Evolutionary conservation across 2,113 vertebrate species (phyloP), one percentile per base, ranked within the genome.

Genomic region (Megatriorchis doriae): DNA sequence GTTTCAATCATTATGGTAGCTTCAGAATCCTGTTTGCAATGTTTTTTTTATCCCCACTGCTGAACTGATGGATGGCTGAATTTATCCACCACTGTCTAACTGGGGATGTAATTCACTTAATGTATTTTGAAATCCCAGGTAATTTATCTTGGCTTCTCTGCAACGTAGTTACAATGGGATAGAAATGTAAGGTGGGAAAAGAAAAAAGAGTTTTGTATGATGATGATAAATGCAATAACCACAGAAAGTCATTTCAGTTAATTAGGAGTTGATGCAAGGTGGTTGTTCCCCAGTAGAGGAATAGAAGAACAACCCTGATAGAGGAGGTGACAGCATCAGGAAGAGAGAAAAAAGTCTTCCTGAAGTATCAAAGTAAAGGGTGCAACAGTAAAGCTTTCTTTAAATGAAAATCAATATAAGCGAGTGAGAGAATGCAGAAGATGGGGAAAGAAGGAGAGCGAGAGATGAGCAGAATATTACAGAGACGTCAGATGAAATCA

Each of bases 41-140:
- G 59, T 4, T 65, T 77, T 88, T 80, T 72, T 50, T 61, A 52
- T 90, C 81, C 70, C 66, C 61, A 1, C 81, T 38, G 87, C 94
- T 94, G 92, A 96, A 94, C 94, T 97, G 95, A 97, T 73, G 93
- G 97, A 95, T 96, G 96, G 89, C 93, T 97, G 97, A 98, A 97
- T 98, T 95, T 97, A 98, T 97, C 96, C 70, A 67, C 93, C 62
- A 63, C 85, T 93, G 90, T 96, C 97, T 98, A 98, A 97, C 95
- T 72, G 74, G 91, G 36, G 77, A 94, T 98, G 89, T 98, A 98
- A 98, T 98, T 98, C 96, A 87, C 96, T 98, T 98, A 98, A 98
- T 98, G 95, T 84, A 68, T 96, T 96, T 97, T 90, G 94, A 96
- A 96, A 97, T 95, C 95, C 90, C 10, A 42, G 95, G 97, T 96